Base-by-base conservation (phyloP, 2,113 vertebrate species). In the Narcine bancroftii region DNA sequence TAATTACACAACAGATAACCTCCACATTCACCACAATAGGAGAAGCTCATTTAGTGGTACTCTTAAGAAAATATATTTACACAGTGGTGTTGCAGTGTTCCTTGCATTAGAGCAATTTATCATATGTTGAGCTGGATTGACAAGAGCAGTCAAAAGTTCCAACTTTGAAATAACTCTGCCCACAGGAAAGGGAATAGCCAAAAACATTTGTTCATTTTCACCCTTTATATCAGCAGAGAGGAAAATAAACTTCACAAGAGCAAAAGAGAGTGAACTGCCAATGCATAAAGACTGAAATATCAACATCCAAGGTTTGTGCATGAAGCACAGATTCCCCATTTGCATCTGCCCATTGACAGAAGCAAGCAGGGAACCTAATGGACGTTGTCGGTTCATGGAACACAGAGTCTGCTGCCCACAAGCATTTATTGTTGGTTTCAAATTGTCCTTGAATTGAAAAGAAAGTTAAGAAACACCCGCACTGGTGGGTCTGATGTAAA, bases 61-160 rank as follows among this genome's bases (percentile, higher is more conserved):
- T 94, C 89, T 93, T 92, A 76, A 94, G 89, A 79, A 95, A 93
- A 92, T 69, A 81, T 89, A 79, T 93, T 94, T 94, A 92, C 93
- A 94, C 89, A 89, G 92, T 87, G 89, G 92, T 94, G 92, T n/a
- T n/a, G 42, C 92, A 94, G 93, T 13, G 66, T 95, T 93, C 83
- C 92, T 39, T 94, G 93, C 93, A 93, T 92, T 53, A 36, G 66
- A 65, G 93, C 65, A 93, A 93, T 95, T 95, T 94, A 93, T 95
- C 94, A 93, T 92, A 71, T 60, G 65, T 47, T 42, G 47, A 69
- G 63, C 39, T 69, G 15, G 39, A 71, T 42, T 91, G 65, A 91
- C 89, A 47, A 91, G 60, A 91, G 39, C 89, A 91, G 24, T 47
- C 65, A 69, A 42, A 47, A 33, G 21, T 47, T 42, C 6, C 42